phyloP scores from a whole-genome alignment of 2,888 invertebrate genomes.

The Melinaea menophilus region DNA sequence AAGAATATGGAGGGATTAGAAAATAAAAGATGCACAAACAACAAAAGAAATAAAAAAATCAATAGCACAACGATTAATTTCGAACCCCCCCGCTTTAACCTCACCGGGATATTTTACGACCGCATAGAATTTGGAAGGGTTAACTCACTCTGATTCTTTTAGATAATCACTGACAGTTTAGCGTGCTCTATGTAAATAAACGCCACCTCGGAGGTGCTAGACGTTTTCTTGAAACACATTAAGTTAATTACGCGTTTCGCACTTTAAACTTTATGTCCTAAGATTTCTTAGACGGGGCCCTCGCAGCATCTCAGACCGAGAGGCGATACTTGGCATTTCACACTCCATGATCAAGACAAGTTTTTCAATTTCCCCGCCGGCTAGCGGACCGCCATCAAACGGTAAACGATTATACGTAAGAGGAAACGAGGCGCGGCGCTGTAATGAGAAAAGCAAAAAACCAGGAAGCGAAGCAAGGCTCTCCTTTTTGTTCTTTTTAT shows the following conservation, averaged over 20 bases:
- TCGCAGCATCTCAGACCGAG: not conserved
- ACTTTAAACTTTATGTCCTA: not conserved
- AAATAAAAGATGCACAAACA: not conserved
- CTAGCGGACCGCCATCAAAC: conserved; percentile 62
- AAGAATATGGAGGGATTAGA: not conserved
- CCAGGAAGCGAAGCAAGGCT: conserved; percentile 24
- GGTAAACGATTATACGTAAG: conserved; percentile 72
- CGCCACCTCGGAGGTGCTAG: not conserved
- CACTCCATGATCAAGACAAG: conserved; percentile 44
- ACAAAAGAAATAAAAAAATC: conserved; percentile 1
- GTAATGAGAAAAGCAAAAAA: conserved; percentile 56
- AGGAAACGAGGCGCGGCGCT: conserved; percentile 55
- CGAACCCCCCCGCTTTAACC: conserved; percentile 21
- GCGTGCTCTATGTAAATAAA: conserved; percentile 37
- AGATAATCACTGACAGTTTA: conserved; percentile 70
- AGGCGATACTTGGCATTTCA: conserved; percentile 11
- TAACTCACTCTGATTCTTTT: conserved; percentile 67
- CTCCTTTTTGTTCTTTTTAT: conserved; percentile 52
- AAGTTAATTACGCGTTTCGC: conserved; percentile 1
- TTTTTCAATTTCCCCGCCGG: conserved; percentile 69
- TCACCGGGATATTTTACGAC: conserved; percentile 32
- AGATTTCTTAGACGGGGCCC: not conserved
- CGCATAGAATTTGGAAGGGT: conserved; percentile 48
- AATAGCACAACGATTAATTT: conserved; percentile 24
- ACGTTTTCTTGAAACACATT: not conserved